Evolutionary conservation across 2,888 invertebrate genomes (phyloP), one percentile per base, ranked within the genome.

Genomic region (Trissoscelio sp.): DNA sequence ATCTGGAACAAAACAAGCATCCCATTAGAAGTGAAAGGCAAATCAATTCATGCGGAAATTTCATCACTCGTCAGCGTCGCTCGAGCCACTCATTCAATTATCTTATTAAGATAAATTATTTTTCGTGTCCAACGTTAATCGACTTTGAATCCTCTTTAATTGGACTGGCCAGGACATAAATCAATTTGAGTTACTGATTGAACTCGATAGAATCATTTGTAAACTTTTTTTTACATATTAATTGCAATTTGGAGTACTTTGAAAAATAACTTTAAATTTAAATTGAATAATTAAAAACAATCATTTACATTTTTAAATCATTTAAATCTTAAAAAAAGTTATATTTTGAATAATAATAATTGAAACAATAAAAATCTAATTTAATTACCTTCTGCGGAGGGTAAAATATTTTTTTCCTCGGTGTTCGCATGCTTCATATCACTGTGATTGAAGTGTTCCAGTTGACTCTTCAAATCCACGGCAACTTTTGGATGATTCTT

Each of bases 401-500:
- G 98, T 88, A 99, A 93, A 82, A 97, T 94, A 79, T 97, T 96
- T 92, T 98, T 99, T 91, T 98, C 98, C 85, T 96, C 95, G 73
- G 97, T 98, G 87, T 95, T 95, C 6, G 97, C 96, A 90, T 97
- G 97, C 91, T 96, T 96, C 92, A 99, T 94, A 89, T 96, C 95
- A 89, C 95, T 95, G 80, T 96, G 94, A 92, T 97, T 96, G 93
- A 99, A 99, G 60, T 95, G 96, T 92, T 97, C 97, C 87, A 99
- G 94, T 93, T 98, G 97, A 90, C 95, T 96, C 92, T 98, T 98
- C 84, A 98, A 94, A 92, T 97, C 96, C 72, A 94, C 94, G 85
- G 96, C 96, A 84, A 98, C 97, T 94, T 97, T 97, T 85, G 97
- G 97, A 88, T 97, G 94, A 92, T 97, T 97, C 93, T 97, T 97